Evolutionary conservation across 35 echinoderm and acorn worm species (phyloP).

Genomic region (Lytechinus pictus): DNA sequence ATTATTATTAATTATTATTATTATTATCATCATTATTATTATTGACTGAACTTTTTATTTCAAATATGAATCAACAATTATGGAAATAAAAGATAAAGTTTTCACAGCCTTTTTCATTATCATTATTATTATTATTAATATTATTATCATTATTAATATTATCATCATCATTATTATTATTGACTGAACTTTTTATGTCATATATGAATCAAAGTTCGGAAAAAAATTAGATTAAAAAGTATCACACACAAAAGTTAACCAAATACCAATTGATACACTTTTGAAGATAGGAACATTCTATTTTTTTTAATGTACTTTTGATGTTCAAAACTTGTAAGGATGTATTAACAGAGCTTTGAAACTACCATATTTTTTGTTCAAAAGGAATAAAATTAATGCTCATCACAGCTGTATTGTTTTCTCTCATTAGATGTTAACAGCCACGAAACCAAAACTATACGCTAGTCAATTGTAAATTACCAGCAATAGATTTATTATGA

Average conservation of each 20-base stretch:
- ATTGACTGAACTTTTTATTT: too few relatives aligned
- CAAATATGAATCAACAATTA: too few relatives aligned
- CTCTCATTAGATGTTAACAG: background rate
- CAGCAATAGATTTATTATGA: background rate
- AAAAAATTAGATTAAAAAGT: background rate
- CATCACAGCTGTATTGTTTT: background rate
- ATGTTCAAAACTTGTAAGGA: background rate
- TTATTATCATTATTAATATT: too few relatives aligned
- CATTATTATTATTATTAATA: too few relatives aligned
- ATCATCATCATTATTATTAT: too few relatives aligned
- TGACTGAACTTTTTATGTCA: too few relatives aligned
- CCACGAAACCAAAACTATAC: background rate
- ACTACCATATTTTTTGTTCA: background rate
- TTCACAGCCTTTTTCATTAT: too few relatives aligned
- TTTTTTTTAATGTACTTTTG: background rate
- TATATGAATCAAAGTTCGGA: background rate
- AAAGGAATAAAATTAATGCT: background rate
- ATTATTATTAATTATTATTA: too few relatives aligned
- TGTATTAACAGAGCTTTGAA: background rate
- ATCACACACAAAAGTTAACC: background rate
- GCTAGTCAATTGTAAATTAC: constrained; percentile 12
- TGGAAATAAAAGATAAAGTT: too few relatives aligned
- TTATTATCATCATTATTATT: too few relatives aligned
- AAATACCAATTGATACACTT: background rate
- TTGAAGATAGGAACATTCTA: background rate